Percentiles rank a stretch among this genome's conserved stretches.
phyloP scores from a whole-genome alignment of 1,140 invertebrate species.

The Latrodectus geometricus region DNA sequence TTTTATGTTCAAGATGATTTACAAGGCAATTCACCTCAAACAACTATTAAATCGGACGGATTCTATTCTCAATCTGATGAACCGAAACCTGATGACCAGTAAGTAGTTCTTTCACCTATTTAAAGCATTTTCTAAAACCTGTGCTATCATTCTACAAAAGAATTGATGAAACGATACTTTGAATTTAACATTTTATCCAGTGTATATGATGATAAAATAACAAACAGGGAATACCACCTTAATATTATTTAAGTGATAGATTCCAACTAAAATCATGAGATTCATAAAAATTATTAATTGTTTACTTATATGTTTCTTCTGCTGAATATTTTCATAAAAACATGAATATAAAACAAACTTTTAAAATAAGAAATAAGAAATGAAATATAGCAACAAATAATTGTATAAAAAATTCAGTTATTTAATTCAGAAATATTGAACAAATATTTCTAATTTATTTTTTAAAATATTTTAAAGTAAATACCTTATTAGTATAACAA shows the following conservation, averaged over 20 bases:
- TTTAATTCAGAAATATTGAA: no score
- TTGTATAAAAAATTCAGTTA: no score
- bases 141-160: not conserved
- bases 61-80: not conserved
- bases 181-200: not conserved
- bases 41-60: constrained; percentile 28
- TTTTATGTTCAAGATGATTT: constrained; percentile 42
- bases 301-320: no score
- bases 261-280: not conserved
- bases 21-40: constrained; percentile 8
- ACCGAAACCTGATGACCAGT: constrained; percentile 19
- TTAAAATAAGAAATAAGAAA: no score
- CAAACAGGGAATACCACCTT: no score
- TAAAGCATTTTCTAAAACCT: not conserved
- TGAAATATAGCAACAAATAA: no score
- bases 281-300: not conserved
- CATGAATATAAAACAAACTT: no score
- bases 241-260: no score
- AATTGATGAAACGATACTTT: not conserved
- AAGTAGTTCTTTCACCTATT: not conserved
- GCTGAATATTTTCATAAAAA: no score
- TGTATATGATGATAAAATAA: not conserved
- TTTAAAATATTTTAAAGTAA: no score
- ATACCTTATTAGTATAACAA: no score
- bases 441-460: no score